Base-by-base conservation (phyloP, 2,797 vertebrate genomes). In the Amniataba percoides region DNA sequence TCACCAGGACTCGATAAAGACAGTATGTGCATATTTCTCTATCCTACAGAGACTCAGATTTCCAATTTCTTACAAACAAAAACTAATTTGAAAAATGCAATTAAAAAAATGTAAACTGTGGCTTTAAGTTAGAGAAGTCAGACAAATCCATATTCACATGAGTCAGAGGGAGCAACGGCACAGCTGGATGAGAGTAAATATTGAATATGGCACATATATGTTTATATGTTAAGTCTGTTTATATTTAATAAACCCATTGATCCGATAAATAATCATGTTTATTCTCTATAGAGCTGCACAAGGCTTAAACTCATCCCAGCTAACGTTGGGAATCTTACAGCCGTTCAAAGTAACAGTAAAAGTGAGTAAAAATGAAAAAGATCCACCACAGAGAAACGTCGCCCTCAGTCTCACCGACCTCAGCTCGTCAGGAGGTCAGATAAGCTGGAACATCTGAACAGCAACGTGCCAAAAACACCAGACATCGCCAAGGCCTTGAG, bases 351-450 rank as follows among this genome's bases (percentile, higher is more conserved):
- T 16, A 2, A 12, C 2, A 14, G 19, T 39, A 31, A 31, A 31
- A 31, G 27, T 31, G 27, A 31, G 27, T 42, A 25, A 31, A 48
- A 43, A 60, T 31, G 4, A 8, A 53, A 45, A 53, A n/a, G 18
- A 42, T 61, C 13, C 7, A 42, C 63, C 49, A n/a, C 45, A 52
- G 53, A 56, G 57, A n/a, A 62, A 69, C 23, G 55, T 23, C 9
- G 1, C 34, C 12, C 4, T 55, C 19, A 43, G 52, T 23, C 49
- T 4, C 57, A 72, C 18, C 18, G 23, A 18, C 0, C 0, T 13
- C 43, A 25, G 11, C 60, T 68, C 34, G 10, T 23, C 27, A 15
- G 59, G 55, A 74, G 49, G 66, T 73, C 39, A 63, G 51, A 76
- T 53, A 39, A 52, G 46, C 48, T 40, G 63, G 53, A 40, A 58